Percentiles rank a stretch among this genome's conserved stretches.
phyloP scores from a whole-genome alignment of 2,113 vertebrate genomes.

The Psammodynastes pulverulentus region DNA sequence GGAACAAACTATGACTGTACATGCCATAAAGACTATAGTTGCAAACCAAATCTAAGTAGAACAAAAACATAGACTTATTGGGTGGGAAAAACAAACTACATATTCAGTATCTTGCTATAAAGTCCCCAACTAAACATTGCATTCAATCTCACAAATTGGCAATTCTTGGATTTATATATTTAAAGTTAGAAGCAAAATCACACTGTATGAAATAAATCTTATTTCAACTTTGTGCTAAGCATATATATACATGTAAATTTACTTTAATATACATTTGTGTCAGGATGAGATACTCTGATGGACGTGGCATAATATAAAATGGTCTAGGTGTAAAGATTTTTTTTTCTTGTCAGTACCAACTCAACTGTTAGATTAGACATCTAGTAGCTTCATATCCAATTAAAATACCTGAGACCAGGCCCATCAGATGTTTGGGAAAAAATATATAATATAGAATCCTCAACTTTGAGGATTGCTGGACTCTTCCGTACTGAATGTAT shows the following conservation, averaged over 20 bases:
- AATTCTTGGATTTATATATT: not conserved
- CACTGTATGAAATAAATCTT: not conserved
- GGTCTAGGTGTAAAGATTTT: not conserved
- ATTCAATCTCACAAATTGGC: not conserved
- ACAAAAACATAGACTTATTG: not conserved
- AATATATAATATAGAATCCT: not conserved
- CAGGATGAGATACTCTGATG: not conserved
- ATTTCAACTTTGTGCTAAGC: not conserved
- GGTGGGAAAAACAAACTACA: not conserved
- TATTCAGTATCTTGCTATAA: not conserved
- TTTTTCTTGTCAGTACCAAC: not conserved
- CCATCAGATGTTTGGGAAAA: not conserved
- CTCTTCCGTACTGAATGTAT: not conserved
- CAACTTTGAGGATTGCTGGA: not conserved
- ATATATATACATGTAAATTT: not conserved
- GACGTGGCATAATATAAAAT: not conserved
- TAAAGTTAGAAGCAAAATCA: not conserved
- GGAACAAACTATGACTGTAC: not conserved
- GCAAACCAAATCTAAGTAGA: not conserved
- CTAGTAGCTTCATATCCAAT: not conserved
- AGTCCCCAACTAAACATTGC: not conserved
- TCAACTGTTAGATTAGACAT: not conserved
- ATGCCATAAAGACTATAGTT: not conserved
- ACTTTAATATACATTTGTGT: not conserved
- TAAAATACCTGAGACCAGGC: not conserved